Base-by-base conservation (phyloP, 2,797 vertebrate species). In the Rallus crepitans region DNA sequence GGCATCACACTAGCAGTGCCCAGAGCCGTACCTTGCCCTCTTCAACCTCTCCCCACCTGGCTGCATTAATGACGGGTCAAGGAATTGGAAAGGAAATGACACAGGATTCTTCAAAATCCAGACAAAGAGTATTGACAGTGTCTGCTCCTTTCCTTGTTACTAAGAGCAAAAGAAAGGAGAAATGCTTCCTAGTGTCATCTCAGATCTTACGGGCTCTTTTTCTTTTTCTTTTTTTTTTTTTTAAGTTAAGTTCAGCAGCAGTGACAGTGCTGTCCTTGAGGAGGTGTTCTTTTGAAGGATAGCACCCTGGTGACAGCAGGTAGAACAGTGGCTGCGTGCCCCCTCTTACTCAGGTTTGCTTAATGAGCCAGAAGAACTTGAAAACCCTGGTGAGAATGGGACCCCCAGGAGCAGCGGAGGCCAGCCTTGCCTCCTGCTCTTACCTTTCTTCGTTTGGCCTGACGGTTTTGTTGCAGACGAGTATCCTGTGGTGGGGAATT, bases 311-410 rank as follows among this genome's bases (percentile, higher is more conserved):
- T 96, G 96, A 82, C 94, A 84, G 95, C 77, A 96, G 93, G 95
- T 89, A 93, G 78, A 93, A 89, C 86, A 78, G 73, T 78, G 78
- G 94, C 92, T 90, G 72, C 23, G 4, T 93, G 82, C 66, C 56
- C 71, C 89, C 79, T 90, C 89, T 73, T 53, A 28, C 91, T 97
- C 90, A 93, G 65, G 75, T 95, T 96, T 97, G 97, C 90, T 96
- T 96, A 97, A 97, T 97, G 97, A 97, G 88, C 91, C 97, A 95
- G 94, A 97, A 97, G 96, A 88, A 90, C 90, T 82, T 77, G 94
- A 85, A 96, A 96, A 80, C 65, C 68, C 93, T 55, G 81, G 90
- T 1, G 3, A 89, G 94, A 96, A 97, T 96, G 88, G 80, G 93
- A 95, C 96, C 97, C 96, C 61, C 79, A 97, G 95, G 97, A 97